Percentiles rank a stretch among this genome's conserved stretches.
These are phyloP conservation scores for Sipha flava DNA, from an alignment of 1,140 invertebrate species.

Conservation along the genomic window DNA sequence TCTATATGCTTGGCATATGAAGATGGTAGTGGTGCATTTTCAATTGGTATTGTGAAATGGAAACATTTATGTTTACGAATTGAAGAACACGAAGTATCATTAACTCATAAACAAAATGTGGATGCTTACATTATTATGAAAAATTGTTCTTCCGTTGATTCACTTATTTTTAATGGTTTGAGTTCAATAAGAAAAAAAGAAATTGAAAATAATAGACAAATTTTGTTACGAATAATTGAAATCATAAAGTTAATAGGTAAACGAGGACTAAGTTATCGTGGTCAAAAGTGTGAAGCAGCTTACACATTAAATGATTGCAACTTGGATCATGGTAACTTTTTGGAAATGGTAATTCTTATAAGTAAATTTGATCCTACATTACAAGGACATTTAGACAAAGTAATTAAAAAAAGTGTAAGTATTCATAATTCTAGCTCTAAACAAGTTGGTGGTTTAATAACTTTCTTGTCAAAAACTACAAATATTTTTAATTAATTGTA, in stretches of 20 bases:
- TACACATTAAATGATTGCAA: not conserved
- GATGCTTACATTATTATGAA: not conserved
- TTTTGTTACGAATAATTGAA: not conserved
- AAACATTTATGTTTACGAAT: not conserved
- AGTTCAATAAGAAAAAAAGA: not conserved
- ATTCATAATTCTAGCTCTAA: not conserved
- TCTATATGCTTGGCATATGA: not conserved
- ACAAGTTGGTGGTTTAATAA: not conserved
- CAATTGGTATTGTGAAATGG: not conserved
- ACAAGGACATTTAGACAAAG: not conserved
- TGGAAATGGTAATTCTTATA: not conserved
- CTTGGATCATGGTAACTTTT: slow-evolving; percentile 24
- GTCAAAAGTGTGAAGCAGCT: not conserved
- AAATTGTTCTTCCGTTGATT: not conserved
- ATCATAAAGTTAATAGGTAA: slow-evolving; percentile 4
- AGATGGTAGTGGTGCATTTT: not conserved
- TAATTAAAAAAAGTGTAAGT: not conserved
- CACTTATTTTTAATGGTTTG: not conserved
- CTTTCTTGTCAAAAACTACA: not conserved
- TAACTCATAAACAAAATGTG: not conserved
- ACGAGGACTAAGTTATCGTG: not conserved
- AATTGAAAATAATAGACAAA: not conserved
- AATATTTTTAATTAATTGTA: not conserved
- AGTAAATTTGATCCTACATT: not conserved
- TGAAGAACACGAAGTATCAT: not conserved